A percentile compares a stretch with the other conserved stretches of the same genome.
phyloP scores from a whole-genome alignment of 2,888 invertebrate genomes.

The Pyrocoelia pectoralis region DNA sequence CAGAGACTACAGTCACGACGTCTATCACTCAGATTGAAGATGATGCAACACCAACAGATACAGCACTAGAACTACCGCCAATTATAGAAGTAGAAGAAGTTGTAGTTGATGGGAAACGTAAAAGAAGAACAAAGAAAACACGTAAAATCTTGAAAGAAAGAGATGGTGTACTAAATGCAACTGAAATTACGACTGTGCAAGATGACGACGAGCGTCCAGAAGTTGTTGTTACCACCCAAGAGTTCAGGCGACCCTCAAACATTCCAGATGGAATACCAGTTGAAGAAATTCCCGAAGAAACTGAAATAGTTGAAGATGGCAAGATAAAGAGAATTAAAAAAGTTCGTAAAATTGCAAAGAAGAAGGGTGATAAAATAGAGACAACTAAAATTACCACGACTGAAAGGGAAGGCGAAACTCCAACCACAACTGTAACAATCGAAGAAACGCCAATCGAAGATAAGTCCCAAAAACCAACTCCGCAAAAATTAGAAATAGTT shows the following conservation, averaged over 20 bases:
- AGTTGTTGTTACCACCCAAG: conserved; percentile 37
- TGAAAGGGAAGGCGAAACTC: conserved; percentile 50
- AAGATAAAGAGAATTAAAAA: conserved; percentile 39
- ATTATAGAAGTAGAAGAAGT: conserved; percentile 38
- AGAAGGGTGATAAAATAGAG: conserved; percentile 46
- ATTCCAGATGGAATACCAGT: conserved; percentile 40
- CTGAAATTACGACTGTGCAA: conserved; percentile 59
- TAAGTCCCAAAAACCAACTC: not conserved
- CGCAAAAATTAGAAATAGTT: not conserved
- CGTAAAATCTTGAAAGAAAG: conserved; percentile 57
- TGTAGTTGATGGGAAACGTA: conserved; percentile 35
- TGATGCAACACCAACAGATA: conserved; percentile 40
- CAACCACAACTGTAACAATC: conserved; percentile 30
- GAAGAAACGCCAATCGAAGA: conserved; percentile 3
- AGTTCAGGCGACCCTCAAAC: not conserved
- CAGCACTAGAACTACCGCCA: conserved; percentile 21
- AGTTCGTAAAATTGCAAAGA: conserved; percentile 50
- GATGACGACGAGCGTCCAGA: conserved; percentile 58
- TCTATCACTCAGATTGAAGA: not conserved
- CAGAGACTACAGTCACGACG: conserved; percentile 30
- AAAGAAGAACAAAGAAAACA: conserved; percentile 44
- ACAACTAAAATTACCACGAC: conserved; percentile 58
- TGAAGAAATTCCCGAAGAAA: conserved; percentile 44
- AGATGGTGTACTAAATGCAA: conserved; percentile 58
- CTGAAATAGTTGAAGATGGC: conserved; percentile 42